Conservation (phyloP, 2,113 vertebrate genomes). For the Cynopterus brachyotis region DNA sequence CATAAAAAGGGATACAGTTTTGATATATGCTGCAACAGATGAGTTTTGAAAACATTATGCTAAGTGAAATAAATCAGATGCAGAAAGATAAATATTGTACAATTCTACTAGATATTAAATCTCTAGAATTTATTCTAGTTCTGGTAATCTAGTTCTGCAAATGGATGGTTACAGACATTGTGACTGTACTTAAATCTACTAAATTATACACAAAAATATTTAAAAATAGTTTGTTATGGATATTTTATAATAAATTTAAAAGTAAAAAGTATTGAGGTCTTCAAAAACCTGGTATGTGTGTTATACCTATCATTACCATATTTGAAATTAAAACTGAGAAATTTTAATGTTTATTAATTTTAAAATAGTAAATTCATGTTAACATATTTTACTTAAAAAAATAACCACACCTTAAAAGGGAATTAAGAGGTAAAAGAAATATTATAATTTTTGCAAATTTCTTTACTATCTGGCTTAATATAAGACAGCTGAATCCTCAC, state of each 20-base stretch:
- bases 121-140: background rate
- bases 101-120: background rate
- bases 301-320: background rate
- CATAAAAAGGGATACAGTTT: constrained; percentile 6
- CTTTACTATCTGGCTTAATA: background rate
- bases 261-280: background rate
- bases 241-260: background rate
- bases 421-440: background rate
- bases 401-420: background rate
- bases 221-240: background rate
- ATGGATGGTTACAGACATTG: background rate
- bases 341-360: constrained; percentile 16
- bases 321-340: constrained; percentile 12
- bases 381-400: background rate
- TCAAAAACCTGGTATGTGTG: background rate
- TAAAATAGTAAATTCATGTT: constrained; percentile 8
- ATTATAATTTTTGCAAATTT: background rate
- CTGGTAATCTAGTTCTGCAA: background rate
- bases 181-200: background rate
- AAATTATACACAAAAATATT: background rate
- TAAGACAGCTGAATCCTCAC: background rate
- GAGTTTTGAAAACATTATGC: background rate
- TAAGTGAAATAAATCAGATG: background rate
- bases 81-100: background rate
- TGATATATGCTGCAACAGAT: background rate